Percentiles rank a stretch among this genome's conserved stretches.
These are phyloP conservation scores for Schizopygopsis pylzovi DNA, from an alignment of 2,797 vertebrate genomes.

Conservation along the genomic window DNA sequence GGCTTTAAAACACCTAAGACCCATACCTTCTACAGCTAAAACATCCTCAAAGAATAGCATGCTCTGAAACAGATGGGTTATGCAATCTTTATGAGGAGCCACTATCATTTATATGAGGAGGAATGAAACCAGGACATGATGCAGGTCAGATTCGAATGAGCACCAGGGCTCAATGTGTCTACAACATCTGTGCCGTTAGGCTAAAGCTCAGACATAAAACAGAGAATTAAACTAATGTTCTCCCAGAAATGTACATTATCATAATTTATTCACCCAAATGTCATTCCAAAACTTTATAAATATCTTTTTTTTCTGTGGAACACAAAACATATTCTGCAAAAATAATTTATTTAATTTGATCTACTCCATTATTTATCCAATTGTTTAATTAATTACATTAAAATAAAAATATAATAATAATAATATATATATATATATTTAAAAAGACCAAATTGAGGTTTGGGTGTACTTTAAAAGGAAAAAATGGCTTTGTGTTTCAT, in stretches of 20 bases:
- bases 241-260: neutral
- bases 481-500: too few species aligned
- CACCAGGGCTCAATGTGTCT: neutral
- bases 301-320: neutral
- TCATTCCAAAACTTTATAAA: neutral
- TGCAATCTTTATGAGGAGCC: neutral
- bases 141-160: neutral
- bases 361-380: neutral
- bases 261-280: neutral
- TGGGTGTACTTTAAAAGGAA: too few species aligned
- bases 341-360: neutral
- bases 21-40: neutral
- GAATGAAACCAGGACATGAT: neutral
- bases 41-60: neutral
- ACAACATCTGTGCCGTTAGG: neutral
- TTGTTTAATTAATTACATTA: neutral
- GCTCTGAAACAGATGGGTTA: conserved; percentile 63
- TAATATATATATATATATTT: too few species aligned
- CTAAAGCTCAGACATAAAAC: neutral
- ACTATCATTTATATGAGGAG: neutral
- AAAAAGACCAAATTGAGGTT: too few species aligned
- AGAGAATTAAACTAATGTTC: neutral
- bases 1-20: neutral
- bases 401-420: too few species aligned
- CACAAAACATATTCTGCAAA: neutral